A percentile compares a stretch with the other conserved stretches of the same genome.
phyloP scores from a whole-genome alignment of 2,888 invertebrate species.

The Synanthedon formicaeformis region DNA sequence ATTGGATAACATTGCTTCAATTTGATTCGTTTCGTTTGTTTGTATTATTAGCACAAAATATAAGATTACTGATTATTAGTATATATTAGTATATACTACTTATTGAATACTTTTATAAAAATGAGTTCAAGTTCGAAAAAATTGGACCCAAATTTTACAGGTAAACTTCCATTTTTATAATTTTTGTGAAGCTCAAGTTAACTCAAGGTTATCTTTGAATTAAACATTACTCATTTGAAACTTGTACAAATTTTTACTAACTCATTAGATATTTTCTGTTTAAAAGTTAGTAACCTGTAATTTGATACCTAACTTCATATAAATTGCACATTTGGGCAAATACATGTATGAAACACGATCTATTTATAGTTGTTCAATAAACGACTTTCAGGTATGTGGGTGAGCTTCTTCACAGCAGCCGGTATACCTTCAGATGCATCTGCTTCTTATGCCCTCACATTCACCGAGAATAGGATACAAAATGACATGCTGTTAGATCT shows the following conservation, averaged over 20 bases:
- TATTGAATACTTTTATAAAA: neutral
- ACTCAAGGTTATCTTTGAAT: no score
- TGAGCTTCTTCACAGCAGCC: slow-evolving; percentile 86
- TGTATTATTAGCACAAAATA: no score
- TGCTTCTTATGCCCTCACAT: slow-evolving; percentile 86
- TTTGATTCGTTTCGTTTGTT: no score
- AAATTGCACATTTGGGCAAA: neutral
- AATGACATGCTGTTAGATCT: slow-evolving; percentile 88
- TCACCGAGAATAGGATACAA: slow-evolving; percentile 88
- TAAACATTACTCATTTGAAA: no score
- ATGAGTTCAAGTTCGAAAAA: slow-evolving; percentile 21
- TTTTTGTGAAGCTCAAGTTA: no score
- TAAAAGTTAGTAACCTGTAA: neutral
- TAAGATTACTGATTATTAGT: no score
- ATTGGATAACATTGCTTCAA: no score
- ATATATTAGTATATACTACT: no score
- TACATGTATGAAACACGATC: no score
- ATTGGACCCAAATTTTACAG: slow-evolving; percentile 49
- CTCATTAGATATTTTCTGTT: no score
- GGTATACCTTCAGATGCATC: slow-evolving; percentile 85
- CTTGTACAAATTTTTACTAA: no score
- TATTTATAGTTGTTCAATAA: neutral
- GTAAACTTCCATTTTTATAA: slow-evolving; percentile 14
- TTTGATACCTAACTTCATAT: neutral
- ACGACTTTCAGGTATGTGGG: slow-evolving; percentile 75